Conservation (phyloP, 2,113 vertebrate species). For the Camelus bactrianus region DNA sequence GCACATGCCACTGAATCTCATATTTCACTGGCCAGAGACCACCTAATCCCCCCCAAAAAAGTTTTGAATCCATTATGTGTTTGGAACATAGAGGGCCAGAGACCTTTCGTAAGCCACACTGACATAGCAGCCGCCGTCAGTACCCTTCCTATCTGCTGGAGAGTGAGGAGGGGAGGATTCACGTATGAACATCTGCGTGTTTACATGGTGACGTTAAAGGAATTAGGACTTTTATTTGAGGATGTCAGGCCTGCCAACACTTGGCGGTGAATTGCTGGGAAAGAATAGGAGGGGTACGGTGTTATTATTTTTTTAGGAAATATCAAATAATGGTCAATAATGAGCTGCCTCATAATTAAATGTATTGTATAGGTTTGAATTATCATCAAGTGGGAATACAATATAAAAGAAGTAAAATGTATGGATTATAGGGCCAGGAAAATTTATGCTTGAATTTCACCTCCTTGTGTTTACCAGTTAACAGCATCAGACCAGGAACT, state of each 20-base stretch:
- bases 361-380: background rate
- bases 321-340: background rate
- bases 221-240: background rate
- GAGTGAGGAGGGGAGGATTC: background rate
- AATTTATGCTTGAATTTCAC: background rate
- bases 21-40: background rate
- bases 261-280: background rate
- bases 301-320: background rate
- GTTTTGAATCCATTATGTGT: background rate
- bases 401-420: background rate
- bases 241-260: background rate
- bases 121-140: background rate
- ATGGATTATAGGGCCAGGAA: background rate
- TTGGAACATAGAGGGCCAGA: background rate
- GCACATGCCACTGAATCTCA: background rate
- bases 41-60: background rate
- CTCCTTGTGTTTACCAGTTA: background rate
- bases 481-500: background rate
- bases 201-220: background rate
- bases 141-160: no score
- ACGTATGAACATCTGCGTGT: background rate
- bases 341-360: background rate
- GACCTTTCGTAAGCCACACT: background rate
- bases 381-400: background rate
- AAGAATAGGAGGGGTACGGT: background rate